Conservation (phyloP, 1,140 invertebrate genomes). For the Acromyrmex heyeri region DNA sequence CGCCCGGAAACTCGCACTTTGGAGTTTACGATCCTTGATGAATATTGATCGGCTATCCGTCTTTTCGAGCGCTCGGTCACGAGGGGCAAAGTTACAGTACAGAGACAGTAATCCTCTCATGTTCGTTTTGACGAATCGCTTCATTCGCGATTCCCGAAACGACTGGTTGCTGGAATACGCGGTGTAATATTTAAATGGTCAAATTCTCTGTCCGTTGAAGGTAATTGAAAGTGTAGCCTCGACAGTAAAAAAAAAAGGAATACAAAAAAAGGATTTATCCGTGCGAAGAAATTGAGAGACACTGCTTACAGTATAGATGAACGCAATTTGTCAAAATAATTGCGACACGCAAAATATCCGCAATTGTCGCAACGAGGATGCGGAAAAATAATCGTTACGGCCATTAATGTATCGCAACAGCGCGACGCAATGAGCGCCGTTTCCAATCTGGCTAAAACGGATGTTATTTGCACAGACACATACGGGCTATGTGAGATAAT, state of each 20-base stretch:
- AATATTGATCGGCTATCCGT: constrained; percentile 59
- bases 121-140: constrained; percentile 11
- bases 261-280: neutral
- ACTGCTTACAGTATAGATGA: neutral
- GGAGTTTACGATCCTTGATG: constrained; percentile 59
- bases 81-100: neutral
- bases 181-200: constrained; percentile 14
- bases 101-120: neutral
- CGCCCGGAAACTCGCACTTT: constrained; percentile 30
- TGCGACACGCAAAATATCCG: neutral
- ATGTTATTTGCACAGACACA: constrained; percentile 38
- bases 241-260: neutral
- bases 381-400: constrained; percentile 38
- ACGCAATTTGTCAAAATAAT: constrained; percentile 29
- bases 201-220: neutral
- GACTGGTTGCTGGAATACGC: neutral
- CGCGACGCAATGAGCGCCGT: neutral
- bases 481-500: constrained; percentile 33
- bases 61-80: constrained; percentile 24
- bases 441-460: constrained; percentile 45
- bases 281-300: neutral
- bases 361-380: neutral
- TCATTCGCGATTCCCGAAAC: neutral
- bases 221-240: neutral
- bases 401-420: constrained; percentile 3